These are phyloP conservation scores for Sciurus niger DNA, from an alignment of 2,113 vertebrate genomes.

Conservation along the genomic window DNA sequence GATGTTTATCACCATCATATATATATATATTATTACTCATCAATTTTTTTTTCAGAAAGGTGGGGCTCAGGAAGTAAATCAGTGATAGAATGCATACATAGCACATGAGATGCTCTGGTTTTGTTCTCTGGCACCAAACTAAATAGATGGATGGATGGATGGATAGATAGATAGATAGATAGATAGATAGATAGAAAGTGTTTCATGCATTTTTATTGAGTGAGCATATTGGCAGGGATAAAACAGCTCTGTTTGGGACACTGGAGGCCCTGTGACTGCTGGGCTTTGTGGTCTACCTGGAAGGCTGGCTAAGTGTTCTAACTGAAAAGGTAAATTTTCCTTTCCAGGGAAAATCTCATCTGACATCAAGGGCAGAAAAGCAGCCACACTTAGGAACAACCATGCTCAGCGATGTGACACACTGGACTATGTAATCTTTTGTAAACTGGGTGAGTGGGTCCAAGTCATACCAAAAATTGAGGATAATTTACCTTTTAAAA, in stretches of 20 bases:
- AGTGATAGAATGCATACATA: no score
- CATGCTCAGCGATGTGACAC: neutral
- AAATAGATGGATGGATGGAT: no score
- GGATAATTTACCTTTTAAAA: neutral
- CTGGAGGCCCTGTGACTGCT: neutral
- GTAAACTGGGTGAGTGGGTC: neutral
- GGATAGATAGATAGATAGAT: no score
- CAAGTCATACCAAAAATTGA: neutral
- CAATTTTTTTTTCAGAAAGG: no score
- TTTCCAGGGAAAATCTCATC: neutral
- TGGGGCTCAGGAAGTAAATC: no score
- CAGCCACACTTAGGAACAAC: neutral
- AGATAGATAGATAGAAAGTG: neutral
- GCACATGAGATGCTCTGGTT: no score
- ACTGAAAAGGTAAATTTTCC: no score
- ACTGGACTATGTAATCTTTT: no score
- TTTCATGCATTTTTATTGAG: neutral
- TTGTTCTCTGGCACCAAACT: no score
- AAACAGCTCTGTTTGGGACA: neutral
- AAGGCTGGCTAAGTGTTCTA: neutral
- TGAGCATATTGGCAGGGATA: neutral
- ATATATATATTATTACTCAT: neutral
- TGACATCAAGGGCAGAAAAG: neutral
- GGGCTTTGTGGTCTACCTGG: neutral
- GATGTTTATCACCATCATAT: neutral